These are phyloP conservation scores for Cordilura impudica DNA, from an alignment of 2,888 invertebrate genomes.

Conservation along the genomic window DNA sequence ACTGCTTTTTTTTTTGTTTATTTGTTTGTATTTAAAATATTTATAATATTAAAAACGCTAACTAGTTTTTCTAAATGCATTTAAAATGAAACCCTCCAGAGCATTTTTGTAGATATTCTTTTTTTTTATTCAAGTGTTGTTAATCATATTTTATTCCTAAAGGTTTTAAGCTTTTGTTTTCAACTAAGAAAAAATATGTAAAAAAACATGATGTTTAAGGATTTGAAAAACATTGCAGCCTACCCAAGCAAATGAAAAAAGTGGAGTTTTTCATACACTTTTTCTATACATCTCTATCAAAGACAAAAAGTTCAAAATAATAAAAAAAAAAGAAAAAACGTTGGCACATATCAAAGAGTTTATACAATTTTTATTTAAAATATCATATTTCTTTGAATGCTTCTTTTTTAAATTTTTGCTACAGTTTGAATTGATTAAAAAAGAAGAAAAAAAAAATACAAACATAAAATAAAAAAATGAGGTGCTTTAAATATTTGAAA, in stretches of 20 bases:
- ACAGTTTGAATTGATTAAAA: slow-evolving; percentile 45
- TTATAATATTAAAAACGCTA: slow-evolving; percentile 32
- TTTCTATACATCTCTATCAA: slow-evolving; percentile 33
- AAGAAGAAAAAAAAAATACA: slow-evolving; percentile 15
- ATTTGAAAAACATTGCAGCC: slow-evolving; percentile 34
- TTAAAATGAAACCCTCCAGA: slow-evolving; percentile 52
- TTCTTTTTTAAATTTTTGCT: slow-evolving; percentile 51
- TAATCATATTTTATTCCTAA: slow-evolving; percentile 19
- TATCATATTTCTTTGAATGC: slow-evolving; percentile 47
- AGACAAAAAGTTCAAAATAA: slow-evolving; percentile 5
- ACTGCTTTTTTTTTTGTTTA: slow-evolving; percentile 37
- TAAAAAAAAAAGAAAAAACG: slow-evolving; percentile 23
- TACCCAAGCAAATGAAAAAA: slow-evolving; percentile 54
- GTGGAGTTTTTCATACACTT: slow-evolving; percentile 24
- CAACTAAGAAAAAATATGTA: slow-evolving; percentile 15
- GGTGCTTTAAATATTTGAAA: slow-evolving; percentile 38
- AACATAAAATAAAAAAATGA: slow-evolving; percentile 28
- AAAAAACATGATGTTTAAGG: slow-evolving; percentile 1
- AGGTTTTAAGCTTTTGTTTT: not conserved
- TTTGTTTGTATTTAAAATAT: slow-evolving; percentile 4
- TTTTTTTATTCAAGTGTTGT: slow-evolving; percentile 34
- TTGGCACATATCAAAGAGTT: slow-evolving; percentile 56
- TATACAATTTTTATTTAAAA: slow-evolving; percentile 24
- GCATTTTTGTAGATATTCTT: slow-evolving; percentile 39
- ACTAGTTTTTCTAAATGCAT: slow-evolving; percentile 50